A percentile compares a stretch with the other conserved stretches of the same genome.
Conservation (phyloP, 2,888 invertebrate genomes). For the Chloroclystis v-ata region DNA sequence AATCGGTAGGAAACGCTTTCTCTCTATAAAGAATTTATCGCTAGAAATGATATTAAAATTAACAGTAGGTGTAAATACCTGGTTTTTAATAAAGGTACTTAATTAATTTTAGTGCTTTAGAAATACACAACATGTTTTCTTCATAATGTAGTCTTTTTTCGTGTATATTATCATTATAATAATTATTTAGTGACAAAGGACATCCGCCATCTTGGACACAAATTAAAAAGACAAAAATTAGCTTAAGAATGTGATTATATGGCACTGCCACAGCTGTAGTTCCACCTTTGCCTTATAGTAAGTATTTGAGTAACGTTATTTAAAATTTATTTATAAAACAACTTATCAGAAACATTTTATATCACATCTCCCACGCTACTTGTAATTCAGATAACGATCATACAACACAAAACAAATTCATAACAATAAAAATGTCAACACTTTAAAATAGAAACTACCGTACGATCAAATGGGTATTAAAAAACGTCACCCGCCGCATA, state of each 20-base stretch:
- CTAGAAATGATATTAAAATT: slow-evolving; percentile 20
- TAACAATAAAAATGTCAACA: slow-evolving; percentile 70
- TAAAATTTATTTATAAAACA: too few relatives aligned
- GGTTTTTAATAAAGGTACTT: neutral
- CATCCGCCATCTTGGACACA: too few relatives aligned
- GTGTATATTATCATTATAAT: too few relatives aligned
- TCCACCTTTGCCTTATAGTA: too few relatives aligned
- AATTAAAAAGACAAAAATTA: too few relatives aligned
- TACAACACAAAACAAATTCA: slow-evolving; percentile 58
- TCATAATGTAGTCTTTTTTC: too few relatives aligned
- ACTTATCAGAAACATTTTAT: too few relatives aligned
- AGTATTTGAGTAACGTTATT: too few relatives aligned
- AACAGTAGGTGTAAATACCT: slow-evolving; percentile 19
- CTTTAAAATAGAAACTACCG: slow-evolving; percentile 47
- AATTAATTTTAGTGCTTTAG: neutral
- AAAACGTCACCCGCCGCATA: slow-evolving; percentile 61
- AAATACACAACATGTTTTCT: too few relatives aligned
- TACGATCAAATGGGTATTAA: slow-evolving; percentile 67
- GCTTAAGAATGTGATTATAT: too few relatives aligned
- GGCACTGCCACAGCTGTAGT: too few relatives aligned
- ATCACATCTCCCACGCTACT: slow-evolving; percentile 17
- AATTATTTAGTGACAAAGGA: too few relatives aligned
- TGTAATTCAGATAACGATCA: slow-evolving; percentile 27
- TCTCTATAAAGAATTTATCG: slow-evolving; percentile 29
- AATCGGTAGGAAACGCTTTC: slow-evolving; percentile 38